phyloP scores from a whole-genome alignment of 2,888 invertebrate genomes.

The Cyclophora albipunctata region DNA sequence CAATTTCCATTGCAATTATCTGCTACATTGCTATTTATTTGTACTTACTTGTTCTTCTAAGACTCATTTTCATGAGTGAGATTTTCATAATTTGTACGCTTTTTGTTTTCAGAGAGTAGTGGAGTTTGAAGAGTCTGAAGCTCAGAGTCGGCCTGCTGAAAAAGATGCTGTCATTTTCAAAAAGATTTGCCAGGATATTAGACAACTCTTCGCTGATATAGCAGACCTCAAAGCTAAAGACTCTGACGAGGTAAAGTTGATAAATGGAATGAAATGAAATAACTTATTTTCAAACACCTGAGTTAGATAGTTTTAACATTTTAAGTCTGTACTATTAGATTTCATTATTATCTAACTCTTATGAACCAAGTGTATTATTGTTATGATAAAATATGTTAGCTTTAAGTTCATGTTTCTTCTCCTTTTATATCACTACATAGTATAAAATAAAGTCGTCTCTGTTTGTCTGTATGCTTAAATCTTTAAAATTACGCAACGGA shows the following conservation, averaged over 20 bases:
- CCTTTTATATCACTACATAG: too few relatives aligned
- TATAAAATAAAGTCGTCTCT: too few relatives aligned
- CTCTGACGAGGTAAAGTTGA: slow-evolving; percentile 63
- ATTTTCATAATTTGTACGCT: not conserved
- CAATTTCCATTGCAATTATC: not conserved
- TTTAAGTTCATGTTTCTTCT: too few relatives aligned
- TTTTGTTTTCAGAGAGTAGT: slow-evolving; percentile 74
- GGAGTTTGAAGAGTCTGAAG: slow-evolving; percentile 84
- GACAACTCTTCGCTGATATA: slow-evolving; percentile 81
- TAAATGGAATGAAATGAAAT: not conserved
- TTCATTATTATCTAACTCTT: too few relatives aligned
- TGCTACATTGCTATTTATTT: too few relatives aligned
- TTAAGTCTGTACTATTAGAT: too few relatives aligned
- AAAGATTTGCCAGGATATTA: slow-evolving; percentile 81
- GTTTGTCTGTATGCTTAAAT: too few relatives aligned
- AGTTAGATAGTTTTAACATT: not conserved
- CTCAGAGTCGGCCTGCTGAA: slow-evolving; percentile 77
- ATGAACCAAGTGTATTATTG: too few relatives aligned
- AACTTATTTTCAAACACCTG: not conserved
- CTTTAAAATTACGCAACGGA: too few relatives aligned
- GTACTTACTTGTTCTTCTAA: too few relatives aligned
- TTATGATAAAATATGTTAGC: too few relatives aligned
- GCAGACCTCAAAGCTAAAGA: slow-evolving; percentile 77
- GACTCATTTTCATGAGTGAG: not conserved
- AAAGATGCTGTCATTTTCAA: slow-evolving; percentile 81